Percentiles rank a stretch among this genome's conserved stretches.
Conservation (phyloP, 2,797 vertebrate genomes). For the Crypturellus tataupa region DNA sequence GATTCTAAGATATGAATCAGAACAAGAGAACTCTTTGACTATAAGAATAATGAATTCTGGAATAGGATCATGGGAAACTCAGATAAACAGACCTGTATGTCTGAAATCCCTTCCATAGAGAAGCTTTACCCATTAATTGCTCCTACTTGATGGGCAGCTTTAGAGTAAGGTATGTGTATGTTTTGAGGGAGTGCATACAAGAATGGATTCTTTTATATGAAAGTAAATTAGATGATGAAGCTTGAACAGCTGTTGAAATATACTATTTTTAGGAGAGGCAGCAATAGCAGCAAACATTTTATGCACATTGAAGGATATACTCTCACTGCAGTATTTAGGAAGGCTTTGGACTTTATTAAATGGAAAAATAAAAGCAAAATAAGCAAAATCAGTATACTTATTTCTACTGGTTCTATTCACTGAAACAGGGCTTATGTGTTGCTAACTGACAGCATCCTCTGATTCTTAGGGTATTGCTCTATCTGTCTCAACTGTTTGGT, state of each 20-base stretch:
- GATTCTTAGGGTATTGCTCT: neutral
- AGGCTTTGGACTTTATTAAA: constrained; percentile 12
- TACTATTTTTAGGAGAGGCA: neutral
- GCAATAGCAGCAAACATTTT: neutral
- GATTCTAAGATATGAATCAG: too few species aligned
- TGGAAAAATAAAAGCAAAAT: constrained; percentile 48
- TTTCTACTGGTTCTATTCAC: neutral
- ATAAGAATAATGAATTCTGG: neutral
- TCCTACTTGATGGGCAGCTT: neutral
- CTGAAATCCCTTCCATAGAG: neutral
- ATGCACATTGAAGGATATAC: neutral
- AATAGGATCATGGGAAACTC: neutral
- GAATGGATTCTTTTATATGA: neutral
- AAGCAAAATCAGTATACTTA: neutral
- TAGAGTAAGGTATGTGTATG: fast-evolving
- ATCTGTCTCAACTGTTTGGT: neutral
- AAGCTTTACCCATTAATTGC: neutral
- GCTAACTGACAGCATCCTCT: neutral
- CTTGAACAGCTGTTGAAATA: neutral
- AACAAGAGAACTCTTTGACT: too few species aligned
- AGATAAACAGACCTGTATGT: neutral
- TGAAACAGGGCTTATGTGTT: neutral
- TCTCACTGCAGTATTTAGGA: constrained; percentile 4
- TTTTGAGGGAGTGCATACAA: neutral
- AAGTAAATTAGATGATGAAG: neutral